Conservation (phyloP, 2,888 invertebrate genomes). For the Epistrophe eligans region DNA sequence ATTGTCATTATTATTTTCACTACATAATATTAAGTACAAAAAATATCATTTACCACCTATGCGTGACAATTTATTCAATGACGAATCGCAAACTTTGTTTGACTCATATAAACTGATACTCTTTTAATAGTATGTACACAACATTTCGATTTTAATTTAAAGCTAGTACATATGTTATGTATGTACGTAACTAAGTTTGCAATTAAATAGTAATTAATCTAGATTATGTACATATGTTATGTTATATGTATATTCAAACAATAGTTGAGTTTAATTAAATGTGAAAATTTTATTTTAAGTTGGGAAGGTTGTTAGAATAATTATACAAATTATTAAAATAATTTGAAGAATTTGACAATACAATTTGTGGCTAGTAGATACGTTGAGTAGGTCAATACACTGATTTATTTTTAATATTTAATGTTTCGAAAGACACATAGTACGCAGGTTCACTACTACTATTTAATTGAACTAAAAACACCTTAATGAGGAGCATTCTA, state of each 20-base stretch:
- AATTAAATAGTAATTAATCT: neutral
- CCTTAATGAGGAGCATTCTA: no score
- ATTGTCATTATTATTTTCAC: no score
- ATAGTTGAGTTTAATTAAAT: neutral
- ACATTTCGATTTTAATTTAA: neutral
- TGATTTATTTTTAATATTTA: no score
- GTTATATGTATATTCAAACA: neutral
- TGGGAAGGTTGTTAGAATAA: neutral
- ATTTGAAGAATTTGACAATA: no score
- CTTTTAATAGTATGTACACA: neutral
- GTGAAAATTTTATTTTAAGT: neutral
- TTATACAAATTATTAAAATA: neutral
- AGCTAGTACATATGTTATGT: neutral
- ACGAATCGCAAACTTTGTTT: neutral
- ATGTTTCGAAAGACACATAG: no score
- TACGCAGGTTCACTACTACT: no score
- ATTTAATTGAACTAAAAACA: no score
- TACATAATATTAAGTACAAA: no score
- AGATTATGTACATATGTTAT: no score
- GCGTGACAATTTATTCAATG: constrained; percentile 10
- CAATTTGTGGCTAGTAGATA: no score
- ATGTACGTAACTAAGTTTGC: neutral
- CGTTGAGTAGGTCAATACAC: no score
- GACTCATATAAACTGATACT: neutral
- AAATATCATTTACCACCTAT: neutral